Percentiles rank a stretch among this genome's conserved stretches.
Conservation (phyloP, 2,797 vertebrate species). For the Zalophus californianus region DNA sequence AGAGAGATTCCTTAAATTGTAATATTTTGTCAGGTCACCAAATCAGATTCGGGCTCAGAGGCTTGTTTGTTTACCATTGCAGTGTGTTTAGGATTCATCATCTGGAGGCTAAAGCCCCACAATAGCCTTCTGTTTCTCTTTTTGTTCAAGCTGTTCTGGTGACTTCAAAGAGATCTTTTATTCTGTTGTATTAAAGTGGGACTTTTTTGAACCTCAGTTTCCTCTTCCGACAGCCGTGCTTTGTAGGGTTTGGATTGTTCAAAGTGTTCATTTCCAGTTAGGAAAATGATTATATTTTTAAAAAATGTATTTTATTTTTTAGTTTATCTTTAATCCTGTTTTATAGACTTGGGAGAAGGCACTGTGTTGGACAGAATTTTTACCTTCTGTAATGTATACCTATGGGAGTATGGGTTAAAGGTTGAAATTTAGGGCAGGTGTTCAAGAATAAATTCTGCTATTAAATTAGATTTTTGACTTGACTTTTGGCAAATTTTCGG, state of each 20-base stretch:
- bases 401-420: not conserved
- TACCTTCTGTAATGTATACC: constrained; percentile 3
- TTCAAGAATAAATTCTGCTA: constrained; percentile 26
- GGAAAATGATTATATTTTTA: constrained; percentile 35
- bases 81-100: constrained; percentile 57
- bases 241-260: constrained; percentile 55
- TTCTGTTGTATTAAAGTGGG: constrained; percentile 74
- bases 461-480: constrained; percentile 24
- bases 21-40: constrained; percentile 9
- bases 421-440: constrained; percentile 4
- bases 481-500: not conserved
- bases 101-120: constrained; percentile 60
- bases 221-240: constrained; percentile 50
- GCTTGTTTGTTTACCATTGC: constrained; percentile 71
- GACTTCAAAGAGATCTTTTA: constrained; percentile 65
- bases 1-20: constrained; percentile 18
- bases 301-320: not conserved
- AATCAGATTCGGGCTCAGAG: constrained; percentile 13
- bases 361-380: not conserved
- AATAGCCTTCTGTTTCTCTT: constrained; percentile 72
- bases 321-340: constrained; percentile 34
- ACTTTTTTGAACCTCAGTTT: constrained; percentile 65
- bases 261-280: constrained; percentile 55
- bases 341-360: not conserved
- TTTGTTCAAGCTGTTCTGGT: constrained; percentile 64